These are phyloP conservation scores for Cylindroiulus punctatus DNA, from an alignment of 2,888 invertebrate genomes.

Conservation along the genomic window DNA sequence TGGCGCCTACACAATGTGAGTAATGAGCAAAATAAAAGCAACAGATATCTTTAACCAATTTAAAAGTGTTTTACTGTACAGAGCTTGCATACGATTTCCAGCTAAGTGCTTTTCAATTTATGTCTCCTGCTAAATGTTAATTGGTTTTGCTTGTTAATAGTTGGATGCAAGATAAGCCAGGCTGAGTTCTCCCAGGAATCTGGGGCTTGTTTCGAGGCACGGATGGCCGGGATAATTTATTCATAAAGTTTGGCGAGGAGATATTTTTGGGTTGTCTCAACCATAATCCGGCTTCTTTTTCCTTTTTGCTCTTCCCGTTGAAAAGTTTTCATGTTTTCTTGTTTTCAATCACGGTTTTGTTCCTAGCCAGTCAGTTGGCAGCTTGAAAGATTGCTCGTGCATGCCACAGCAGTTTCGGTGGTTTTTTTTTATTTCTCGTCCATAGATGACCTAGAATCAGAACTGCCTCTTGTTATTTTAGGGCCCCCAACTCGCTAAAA, in stretches of 20 bases:
- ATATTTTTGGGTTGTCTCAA: neutral
- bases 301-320: neutral
- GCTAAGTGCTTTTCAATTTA: conserved; percentile 41
- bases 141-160: conserved; percentile 41
- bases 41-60: neutral
- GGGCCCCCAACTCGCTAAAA: neutral
- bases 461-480: neutral
- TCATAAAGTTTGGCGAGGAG: conserved; percentile 7
- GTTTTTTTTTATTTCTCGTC: neutral
- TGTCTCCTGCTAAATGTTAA: conserved; percentile 17
- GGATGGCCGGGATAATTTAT: conserved; percentile 14
- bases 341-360: conserved; percentile 13
- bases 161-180: neutral
- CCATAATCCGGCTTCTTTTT: neutral
- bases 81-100: neutral
- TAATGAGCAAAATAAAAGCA: no score
- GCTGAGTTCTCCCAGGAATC: neutral
- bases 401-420: neutral
- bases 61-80: neutral
- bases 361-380: neutral
- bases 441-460: neutral
- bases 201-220: neutral
- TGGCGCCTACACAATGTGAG: neutral
- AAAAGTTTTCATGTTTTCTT: neutral
- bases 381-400: neutral